Evolutionary conservation across 2,888 invertebrate genomes (phyloP), one percentile per base, ranked within the genome.

Genomic region (Polymixis flavicincta): DNA sequence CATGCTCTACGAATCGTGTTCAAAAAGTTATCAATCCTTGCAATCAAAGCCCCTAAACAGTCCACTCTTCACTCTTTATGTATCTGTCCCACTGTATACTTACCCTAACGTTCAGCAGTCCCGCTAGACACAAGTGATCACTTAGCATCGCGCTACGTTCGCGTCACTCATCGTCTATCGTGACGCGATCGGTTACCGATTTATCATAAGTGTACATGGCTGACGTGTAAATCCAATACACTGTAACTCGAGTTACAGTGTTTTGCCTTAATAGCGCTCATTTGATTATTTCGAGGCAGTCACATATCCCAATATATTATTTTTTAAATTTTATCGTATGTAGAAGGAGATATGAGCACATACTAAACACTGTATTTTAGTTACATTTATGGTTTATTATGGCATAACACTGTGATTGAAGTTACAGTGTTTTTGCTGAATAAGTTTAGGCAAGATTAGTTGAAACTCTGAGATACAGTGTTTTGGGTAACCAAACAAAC

Each of bases 101-200:
- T 54, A 54, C 42, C 69, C 78, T 55, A 59, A 28, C 8, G 9
- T 28, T 22, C 45, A 45, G 14, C 52, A 8, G 64, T 60, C 28
- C 76, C 78, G 77, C 54, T 59, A 59, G 14, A 28, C 17, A 17
- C 54, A 65, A 67, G 54, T 50, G 48, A 42, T 54, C 78, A 57
- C 25, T 54, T 37, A 80, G 37, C 61, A 50, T 17, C 48, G 66
- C 14, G 25, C 48, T 32, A 55, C 28, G 32, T 32, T 17, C 61
- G n/a, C 79, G 73, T 66, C 73, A 61, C 64, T 68, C 57, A 59
- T 75, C 50, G 37, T 68, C 14, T 80, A 59, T 68, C 57, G 32
- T 59, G 59, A 69, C 69, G 42, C 54, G 37, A 77, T 77, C 52
- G 22, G 57, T 82, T 68, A 67, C 64, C 48, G 54, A 76, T n/a